A percentile compares a stretch with the other conserved stretches of the same genome.
phyloP scores from a whole-genome alignment of 2,113 vertebrate genomes.

The Forbesichthys papilliferus region DNA sequence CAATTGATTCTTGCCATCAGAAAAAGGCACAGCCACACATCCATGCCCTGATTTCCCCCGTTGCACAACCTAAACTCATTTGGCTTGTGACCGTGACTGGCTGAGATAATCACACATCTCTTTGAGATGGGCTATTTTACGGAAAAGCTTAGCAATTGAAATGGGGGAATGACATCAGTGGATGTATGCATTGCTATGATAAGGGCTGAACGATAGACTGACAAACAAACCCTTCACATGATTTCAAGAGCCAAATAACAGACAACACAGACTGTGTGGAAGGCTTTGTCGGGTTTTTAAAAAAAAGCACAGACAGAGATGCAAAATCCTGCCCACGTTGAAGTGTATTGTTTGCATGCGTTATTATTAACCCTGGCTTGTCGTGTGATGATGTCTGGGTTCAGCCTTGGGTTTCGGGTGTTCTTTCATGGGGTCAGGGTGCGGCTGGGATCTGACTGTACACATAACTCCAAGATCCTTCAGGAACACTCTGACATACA shows the following conservation, averaged over 20 bases:
- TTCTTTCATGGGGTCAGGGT: constrained; percentile 39
- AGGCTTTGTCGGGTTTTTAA: neutral
- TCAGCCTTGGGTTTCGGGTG: constrained; percentile 50
- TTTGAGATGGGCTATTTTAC: neutral
- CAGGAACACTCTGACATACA: constrained; percentile 40
- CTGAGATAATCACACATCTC: neutral
- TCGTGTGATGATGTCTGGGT: constrained; percentile 46
- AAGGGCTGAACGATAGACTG: neutral
- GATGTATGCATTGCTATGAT: neutral
- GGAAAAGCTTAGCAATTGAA: constrained; percentile 8
- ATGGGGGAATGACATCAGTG: constrained; percentile 8
- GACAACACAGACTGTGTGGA: constrained; percentile 1
- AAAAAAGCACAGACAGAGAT: constrained; percentile 26
- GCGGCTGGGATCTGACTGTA: constrained; percentile 56
- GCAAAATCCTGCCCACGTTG: constrained; percentile 28
- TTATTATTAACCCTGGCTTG: constrained; percentile 42
- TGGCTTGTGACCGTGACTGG: neutral
- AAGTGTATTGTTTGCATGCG: constrained; percentile 63
- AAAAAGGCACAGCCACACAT: neutral
- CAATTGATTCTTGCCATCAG: neutral
- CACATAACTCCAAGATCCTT: constrained; percentile 50
- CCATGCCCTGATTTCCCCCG: neutral
- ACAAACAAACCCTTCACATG: constrained; percentile 32
- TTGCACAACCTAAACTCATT: neutral
- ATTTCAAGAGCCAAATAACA: constrained; percentile 46